Conservation (phyloP, 2,888 invertebrate species). For the Anorthoa munda region DNA sequence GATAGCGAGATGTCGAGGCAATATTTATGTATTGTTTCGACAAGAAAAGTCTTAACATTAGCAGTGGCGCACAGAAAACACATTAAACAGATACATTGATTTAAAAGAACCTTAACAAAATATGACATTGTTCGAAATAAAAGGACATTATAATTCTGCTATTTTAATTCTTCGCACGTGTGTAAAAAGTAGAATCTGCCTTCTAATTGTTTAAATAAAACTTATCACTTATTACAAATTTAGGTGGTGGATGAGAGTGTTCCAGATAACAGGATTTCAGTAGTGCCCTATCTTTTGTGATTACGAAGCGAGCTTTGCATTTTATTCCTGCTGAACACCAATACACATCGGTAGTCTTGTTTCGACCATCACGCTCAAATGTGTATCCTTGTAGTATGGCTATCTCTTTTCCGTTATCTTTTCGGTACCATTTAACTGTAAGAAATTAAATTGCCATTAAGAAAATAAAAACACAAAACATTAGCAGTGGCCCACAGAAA, state of each 20-base stretch:
- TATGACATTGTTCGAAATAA: background rate
- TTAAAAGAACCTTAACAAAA: background rate
- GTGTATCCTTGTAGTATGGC: slow-evolving; percentile 71
- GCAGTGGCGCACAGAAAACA: background rate
- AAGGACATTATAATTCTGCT: background rate
- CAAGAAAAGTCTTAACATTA: background rate
- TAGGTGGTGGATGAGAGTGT: slow-evolving; percentile 35
- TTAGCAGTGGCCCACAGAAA: background rate
- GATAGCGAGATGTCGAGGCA: background rate
- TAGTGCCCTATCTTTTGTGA: slow-evolving; percentile 11
- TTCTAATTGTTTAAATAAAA: background rate
- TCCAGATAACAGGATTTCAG: slow-evolving; percentile 29
- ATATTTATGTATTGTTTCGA: background rate
- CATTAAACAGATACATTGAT: background rate
- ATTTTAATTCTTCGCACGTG: background rate
- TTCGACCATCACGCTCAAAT: slow-evolving; percentile 64
- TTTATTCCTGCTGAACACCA: slow-evolving; percentile 30
- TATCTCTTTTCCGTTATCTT: slow-evolving; percentile 65
- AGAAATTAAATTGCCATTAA: background rate
- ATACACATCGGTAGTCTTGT: slow-evolving; percentile 34
- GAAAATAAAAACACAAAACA: background rate
- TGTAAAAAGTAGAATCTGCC: background rate
- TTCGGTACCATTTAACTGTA: slow-evolving; percentile 54
- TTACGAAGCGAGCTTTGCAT: slow-evolving; percentile 37
- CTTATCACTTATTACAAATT: slow-evolving; percentile 33